Evolutionary conservation across 92 coral and sea anemone species (phyloP).

Genomic region (Umimayanthus kanabou): DNA sequence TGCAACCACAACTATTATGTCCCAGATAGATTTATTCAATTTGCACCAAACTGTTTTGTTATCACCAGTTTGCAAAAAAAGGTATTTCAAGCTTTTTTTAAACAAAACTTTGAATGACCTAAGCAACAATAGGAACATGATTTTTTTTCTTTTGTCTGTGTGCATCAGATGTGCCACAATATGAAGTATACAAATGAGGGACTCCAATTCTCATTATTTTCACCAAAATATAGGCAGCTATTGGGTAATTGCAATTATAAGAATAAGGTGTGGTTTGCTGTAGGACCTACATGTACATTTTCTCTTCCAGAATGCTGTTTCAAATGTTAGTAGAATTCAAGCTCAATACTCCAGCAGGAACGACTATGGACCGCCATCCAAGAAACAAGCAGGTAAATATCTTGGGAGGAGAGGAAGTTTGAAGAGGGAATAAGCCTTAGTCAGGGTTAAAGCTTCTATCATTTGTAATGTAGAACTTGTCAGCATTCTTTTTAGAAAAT

Average conservation of each 20-base stretch:
- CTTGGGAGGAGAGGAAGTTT: not conserved
- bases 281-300: not conserved
- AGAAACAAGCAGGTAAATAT: constrained; percentile 74
- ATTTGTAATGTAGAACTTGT: too few relatives aligned
- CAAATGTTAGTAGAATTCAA: constrained; percentile 81
- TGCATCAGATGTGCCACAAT: not conserved
- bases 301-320: constrained; percentile 59
- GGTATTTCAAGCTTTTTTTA: too few relatives aligned
- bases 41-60: too few relatives aligned
- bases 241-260: not conserved
- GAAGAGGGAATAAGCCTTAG: not conserved
- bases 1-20: too few relatives aligned
- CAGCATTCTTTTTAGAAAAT: too few relatives aligned
- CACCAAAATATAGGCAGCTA: not conserved
- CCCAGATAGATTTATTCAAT: too few relatives aligned
- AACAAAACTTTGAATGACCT: too few relatives aligned
- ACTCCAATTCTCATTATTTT: not conserved
- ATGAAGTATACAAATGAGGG: not conserved
- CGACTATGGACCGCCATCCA: constrained; percentile 88
- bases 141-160: not conserved
- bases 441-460: too few relatives aligned
- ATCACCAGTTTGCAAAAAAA: not conserved
- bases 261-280: not conserved
- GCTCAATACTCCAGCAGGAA: constrained; percentile 73
- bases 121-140: not conserved